phyloP scores from a whole-genome alignment of 2,797 vertebrate genomes.

The Sebastes matsubarae region DNA sequence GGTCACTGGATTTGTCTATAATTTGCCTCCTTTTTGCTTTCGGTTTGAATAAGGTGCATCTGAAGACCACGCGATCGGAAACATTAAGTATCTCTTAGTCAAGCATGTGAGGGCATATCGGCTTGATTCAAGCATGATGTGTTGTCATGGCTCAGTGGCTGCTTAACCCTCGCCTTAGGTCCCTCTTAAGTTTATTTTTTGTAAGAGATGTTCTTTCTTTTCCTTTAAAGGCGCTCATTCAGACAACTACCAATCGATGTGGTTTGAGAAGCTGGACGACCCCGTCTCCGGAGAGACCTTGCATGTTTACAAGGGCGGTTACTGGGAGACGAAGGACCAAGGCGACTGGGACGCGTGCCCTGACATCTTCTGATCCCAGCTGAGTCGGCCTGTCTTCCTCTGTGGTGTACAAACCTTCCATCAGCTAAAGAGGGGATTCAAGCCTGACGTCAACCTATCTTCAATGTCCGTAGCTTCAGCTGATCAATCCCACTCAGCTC shows the following conservation, averaged over 20 bases:
- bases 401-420: not conserved
- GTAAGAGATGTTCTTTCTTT: not conserved
- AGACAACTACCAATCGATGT: conserved; percentile 90
- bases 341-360: conserved; percentile 90
- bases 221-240: conserved; percentile 82
- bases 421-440: conserved; percentile 1
- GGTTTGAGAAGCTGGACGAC: conserved; percentile 92
- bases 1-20: not conserved
- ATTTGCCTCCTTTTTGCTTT: not conserved
- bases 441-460: conserved; percentile 6
- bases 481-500: not conserved
- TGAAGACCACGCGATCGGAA: not conserved
- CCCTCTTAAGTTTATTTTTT: not conserved
- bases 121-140: conserved; percentile 1
- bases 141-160: conserved; percentile 7
- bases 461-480: conserved; percentile 10
- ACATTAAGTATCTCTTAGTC: not conserved
- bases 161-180: not conserved
- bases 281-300: conserved; percentile 87
- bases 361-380: conserved; percentile 88
- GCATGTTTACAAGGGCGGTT: conserved; percentile 92
- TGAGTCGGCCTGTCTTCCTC: not conserved
- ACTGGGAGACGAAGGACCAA: conserved; percentile 95
- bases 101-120: not conserved
- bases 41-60: not conserved